These are phyloP conservation scores for Lacerta viridis DNA, from an alignment of 2,797 vertebrate genomes.

Conservation along the genomic window DNA sequence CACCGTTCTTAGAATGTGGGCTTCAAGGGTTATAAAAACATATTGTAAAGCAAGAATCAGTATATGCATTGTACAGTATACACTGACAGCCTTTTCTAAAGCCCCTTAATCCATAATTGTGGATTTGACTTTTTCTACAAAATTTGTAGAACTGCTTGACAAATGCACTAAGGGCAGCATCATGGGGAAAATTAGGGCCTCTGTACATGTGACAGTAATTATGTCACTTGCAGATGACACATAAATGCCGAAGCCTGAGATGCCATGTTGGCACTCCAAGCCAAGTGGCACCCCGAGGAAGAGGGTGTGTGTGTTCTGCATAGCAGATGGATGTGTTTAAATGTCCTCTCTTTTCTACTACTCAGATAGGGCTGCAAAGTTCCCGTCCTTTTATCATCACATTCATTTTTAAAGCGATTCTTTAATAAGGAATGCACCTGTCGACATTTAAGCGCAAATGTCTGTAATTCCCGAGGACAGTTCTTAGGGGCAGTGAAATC, in stretches of 20 bases:
- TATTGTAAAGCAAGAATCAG: not conserved
- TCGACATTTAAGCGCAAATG: conserved; percentile 46
- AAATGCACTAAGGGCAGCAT: no score
- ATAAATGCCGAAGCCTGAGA: no score
- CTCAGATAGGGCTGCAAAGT: not conserved
- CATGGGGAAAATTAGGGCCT: no score
- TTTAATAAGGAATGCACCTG: conserved; percentile 51
- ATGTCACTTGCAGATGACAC: no score
- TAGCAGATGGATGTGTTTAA: not conserved
- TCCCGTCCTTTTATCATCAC: conserved; percentile 9
- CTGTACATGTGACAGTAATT: no score
- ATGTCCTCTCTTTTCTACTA: not conserved
- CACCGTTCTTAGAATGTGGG: not conserved
- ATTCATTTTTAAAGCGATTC: conserved; percentile 27
- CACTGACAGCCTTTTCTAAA: not conserved
- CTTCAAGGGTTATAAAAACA: not conserved
- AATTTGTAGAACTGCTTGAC: not conserved
- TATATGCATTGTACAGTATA: not conserved
- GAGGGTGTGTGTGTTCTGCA: fast-evolving
- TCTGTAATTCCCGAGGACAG: conserved; percentile 51
- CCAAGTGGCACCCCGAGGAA: not conserved
- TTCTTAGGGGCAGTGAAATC: conserved; percentile 52
- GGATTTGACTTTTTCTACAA: not conserved
- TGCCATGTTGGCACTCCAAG: no score
- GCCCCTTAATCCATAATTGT: not conserved